phyloP scores from a whole-genome alignment of 2,888 invertebrate genomes.

The Cremastinae sp. region DNA sequence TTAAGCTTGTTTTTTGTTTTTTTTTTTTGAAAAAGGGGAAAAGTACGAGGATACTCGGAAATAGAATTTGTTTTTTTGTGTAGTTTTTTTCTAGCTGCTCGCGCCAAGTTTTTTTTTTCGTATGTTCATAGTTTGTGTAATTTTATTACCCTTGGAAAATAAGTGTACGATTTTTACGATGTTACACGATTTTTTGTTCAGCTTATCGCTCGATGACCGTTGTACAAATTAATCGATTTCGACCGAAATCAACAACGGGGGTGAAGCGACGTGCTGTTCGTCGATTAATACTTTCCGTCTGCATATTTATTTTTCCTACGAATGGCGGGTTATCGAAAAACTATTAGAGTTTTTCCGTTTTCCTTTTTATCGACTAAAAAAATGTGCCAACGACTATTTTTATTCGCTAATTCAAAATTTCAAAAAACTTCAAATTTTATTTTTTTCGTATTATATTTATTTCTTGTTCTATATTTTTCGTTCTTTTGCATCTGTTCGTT shows the following conservation, averaged over 20 bases:
- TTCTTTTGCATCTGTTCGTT: slow-evolving; percentile 1
- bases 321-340: too few relatives aligned
- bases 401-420: too few relatives aligned
- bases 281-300: slow-evolving; percentile 10
- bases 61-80: slow-evolving; percentile 21
- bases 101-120: slow-evolving; percentile 7
- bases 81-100: slow-evolving; percentile 15
- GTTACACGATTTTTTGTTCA: slow-evolving; percentile 14
- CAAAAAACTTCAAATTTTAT: too few relatives aligned
- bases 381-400: too few relatives aligned
- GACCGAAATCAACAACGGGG: background rate
- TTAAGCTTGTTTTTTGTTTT: slow-evolving; percentile 47
- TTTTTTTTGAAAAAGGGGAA: slow-evolving; percentile 31
- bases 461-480: slow-evolving; percentile 22
- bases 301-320: too few relatives aligned
- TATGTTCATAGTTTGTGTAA: background rate
- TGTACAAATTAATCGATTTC: slow-evolving; percentile 1
- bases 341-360: slow-evolving; percentile 2
- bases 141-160: slow-evolving; percentile 4
- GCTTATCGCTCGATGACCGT: slow-evolving; percentile 13
- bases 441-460: too few relatives aligned
- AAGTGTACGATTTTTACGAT: slow-evolving; percentile 25
- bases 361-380: too few relatives aligned
- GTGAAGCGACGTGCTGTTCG: slow-evolving; percentile 7
- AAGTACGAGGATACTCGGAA: slow-evolving; percentile 17